phyloP scores from a whole-genome alignment of 1,140 invertebrate species.

The Aphidius ervi region DNA sequence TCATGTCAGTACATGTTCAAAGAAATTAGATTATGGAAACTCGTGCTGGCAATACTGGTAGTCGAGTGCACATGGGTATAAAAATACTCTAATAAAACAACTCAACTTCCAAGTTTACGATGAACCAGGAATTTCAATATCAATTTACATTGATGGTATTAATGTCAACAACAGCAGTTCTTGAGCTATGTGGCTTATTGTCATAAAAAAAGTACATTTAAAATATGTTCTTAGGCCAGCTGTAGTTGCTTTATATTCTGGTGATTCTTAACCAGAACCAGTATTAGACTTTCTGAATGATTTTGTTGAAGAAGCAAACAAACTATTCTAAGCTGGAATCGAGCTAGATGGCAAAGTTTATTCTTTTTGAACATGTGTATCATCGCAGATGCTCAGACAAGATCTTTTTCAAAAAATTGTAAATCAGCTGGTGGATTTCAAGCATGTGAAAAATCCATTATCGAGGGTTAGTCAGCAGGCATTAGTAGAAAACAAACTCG shows the following conservation, averaged over 20 bases:
- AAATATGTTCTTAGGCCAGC: slow-evolving; percentile 21
- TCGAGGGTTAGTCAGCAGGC: slow-evolving; percentile 21
- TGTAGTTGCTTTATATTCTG: slow-evolving; percentile 23
- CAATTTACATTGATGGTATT: slow-evolving; percentile 13
- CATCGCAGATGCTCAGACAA: slow-evolving; percentile 23
- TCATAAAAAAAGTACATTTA: slow-evolving; percentile 7
- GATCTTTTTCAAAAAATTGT: slow-evolving; percentile 25
- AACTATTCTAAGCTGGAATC: slow-evolving; percentile 22
- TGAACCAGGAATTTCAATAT: slow-evolving; percentile 8
- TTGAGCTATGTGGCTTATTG: slow-evolving; percentile 14
- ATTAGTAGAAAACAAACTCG: slow-evolving; percentile 18
- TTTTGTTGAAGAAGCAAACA: slow-evolving; percentile 25
- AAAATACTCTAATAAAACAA: slow-evolving; percentile 6
- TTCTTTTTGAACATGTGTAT: slow-evolving; percentile 21
- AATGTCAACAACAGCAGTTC: slow-evolving; percentile 10
- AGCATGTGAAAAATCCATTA: slow-evolving; percentile 28
- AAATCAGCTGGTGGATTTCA: slow-evolving; percentile 28
- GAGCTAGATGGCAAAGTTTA: slow-evolving; percentile 12
- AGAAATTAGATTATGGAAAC: neutral
- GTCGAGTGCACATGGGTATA: slow-evolving; percentile 15
- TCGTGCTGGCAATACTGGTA: neutral
- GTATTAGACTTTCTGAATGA: slow-evolving; percentile 22
- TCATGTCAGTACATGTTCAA: slow-evolving; percentile 1
- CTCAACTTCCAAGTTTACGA: slow-evolving; percentile 1
- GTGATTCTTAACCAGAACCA: slow-evolving; percentile 22